phyloP scores from a whole-genome alignment of 2,888 invertebrate species.

The Papilio elwesi region DNA sequence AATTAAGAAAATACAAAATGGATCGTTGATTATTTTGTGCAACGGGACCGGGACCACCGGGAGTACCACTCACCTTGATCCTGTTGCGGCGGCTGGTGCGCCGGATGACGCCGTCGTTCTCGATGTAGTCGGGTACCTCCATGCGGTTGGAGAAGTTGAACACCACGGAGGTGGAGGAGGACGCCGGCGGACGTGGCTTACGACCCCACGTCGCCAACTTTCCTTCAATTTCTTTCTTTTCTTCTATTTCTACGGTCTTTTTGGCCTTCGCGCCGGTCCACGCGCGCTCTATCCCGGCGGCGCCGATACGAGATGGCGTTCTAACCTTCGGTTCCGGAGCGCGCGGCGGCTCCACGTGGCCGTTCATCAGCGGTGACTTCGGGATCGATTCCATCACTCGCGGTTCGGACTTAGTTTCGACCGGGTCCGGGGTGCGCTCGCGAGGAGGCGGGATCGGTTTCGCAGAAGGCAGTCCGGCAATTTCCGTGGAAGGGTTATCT shows the following conservation, averaged over 20 bases:
- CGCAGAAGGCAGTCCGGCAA: conserved; percentile 33
- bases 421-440: conserved; percentile 44
- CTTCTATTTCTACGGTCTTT: conserved; percentile 42
- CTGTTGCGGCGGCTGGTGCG: conserved; percentile 86
- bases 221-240: conserved; percentile 46
- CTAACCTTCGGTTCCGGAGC: conserved; percentile 44
- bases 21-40: too few relatives aligned
- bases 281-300: conserved; percentile 68
- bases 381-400: conserved; percentile 38
- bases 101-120: conserved; percentile 92
- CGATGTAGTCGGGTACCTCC: conserved; percentile 95
- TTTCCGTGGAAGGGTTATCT: conserved; percentile 62
- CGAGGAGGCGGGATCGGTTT: conserved; percentile 39
- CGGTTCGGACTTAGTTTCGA: conserved; percentile 43
- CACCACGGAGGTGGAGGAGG: conserved; percentile 88
- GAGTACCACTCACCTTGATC: conserved; percentile 87
- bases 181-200: conserved; percentile 58
- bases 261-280: conserved; percentile 64
- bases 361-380: conserved; percentile 53
- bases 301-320: conserved; percentile 55
- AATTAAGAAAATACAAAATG: too few relatives aligned
- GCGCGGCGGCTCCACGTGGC: conserved; percentile 50
- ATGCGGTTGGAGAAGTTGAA: conserved; percentile 94
- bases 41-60: too few relatives aligned
- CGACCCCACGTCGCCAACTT: conserved; percentile 49